phyloP scores from a whole-genome alignment of 2,888 invertebrate genomes.

The Mesopsocus fuscifrons region DNA sequence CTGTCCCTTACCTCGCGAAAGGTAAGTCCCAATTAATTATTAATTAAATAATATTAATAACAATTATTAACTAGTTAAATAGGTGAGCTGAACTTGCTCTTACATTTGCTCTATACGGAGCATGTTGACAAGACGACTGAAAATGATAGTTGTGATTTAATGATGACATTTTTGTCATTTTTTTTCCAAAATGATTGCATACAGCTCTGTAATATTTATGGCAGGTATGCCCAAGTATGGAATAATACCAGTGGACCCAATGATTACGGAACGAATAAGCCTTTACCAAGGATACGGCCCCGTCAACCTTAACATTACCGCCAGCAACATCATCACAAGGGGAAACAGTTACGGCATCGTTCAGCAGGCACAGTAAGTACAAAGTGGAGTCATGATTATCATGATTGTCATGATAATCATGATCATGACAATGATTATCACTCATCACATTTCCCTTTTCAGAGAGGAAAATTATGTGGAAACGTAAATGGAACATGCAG shows the following conservation, averaged over 20 bases:
- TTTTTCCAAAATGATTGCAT: background rate
- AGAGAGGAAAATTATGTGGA: no score
- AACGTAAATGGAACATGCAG: no score
- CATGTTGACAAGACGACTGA: no score
- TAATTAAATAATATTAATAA: no score
- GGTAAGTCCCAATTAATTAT: no score
- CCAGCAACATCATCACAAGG: background rate
- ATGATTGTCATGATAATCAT: no score
- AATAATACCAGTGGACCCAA: background rate
- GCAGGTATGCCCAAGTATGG: background rate
- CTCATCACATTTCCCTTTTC: no score
- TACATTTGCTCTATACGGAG: no score
- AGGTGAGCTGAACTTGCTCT: no score
- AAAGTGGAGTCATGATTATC: background rate
- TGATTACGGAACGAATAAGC: background rate
- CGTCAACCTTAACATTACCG: background rate
- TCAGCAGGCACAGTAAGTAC: background rate
- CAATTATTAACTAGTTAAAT: no score
- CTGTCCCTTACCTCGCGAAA: background rate
- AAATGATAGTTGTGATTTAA: no score
- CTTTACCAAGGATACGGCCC: background rate
- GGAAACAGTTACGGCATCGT: background rate
- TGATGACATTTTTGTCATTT: background rate
- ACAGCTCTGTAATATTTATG: background rate
- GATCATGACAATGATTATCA: no score